Evolutionary conservation across 2,888 invertebrate genomes (phyloP).

Genomic region (Achlya flavicornis): DNA sequence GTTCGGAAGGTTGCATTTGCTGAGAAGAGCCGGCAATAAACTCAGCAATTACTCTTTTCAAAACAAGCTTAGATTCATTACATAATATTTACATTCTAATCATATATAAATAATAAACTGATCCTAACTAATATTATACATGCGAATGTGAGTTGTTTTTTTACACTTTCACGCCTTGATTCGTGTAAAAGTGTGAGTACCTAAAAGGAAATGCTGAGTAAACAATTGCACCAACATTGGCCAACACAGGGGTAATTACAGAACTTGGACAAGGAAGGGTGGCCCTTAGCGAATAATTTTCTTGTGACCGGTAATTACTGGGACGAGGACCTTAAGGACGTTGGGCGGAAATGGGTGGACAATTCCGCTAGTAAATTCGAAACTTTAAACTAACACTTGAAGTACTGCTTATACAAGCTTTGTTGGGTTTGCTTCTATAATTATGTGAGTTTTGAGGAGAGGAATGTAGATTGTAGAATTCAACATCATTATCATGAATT

Average conservation of each 20-base stretch:
- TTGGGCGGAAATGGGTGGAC: neutral
- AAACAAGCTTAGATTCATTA: too few relatives aligned
- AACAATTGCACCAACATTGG: neutral
- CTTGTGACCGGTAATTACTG: constrained; percentile 42
- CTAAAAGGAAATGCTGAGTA: constrained; percentile 1
- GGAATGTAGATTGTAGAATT: neutral
- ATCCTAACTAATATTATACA: too few relatives aligned
- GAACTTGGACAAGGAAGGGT: constrained; percentile 4
- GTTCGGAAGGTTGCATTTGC: too few relatives aligned
- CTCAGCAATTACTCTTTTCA: too few relatives aligned
- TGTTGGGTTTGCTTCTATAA: neutral
- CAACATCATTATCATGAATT: neutral
- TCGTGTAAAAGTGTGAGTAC: too few relatives aligned
- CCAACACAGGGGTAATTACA: neutral
- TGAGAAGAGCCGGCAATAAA: too few relatives aligned
- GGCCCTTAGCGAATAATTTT: constrained; percentile 31
- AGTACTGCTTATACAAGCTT: constrained; percentile 4
- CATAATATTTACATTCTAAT: too few relatives aligned
- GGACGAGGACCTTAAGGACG: constrained; percentile 11
- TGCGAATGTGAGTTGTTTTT: too few relatives aligned
- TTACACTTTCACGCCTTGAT: too few relatives aligned
- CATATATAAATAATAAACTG: too few relatives aligned
- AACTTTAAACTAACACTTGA: constrained; percentile 27
- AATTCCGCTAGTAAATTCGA: constrained; percentile 34
- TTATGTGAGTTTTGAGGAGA: neutral